These are phyloP conservation scores for Ambastaia sidthimunki DNA, from an alignment of 2,797 vertebrate genomes.

Conservation along the genomic window DNA sequence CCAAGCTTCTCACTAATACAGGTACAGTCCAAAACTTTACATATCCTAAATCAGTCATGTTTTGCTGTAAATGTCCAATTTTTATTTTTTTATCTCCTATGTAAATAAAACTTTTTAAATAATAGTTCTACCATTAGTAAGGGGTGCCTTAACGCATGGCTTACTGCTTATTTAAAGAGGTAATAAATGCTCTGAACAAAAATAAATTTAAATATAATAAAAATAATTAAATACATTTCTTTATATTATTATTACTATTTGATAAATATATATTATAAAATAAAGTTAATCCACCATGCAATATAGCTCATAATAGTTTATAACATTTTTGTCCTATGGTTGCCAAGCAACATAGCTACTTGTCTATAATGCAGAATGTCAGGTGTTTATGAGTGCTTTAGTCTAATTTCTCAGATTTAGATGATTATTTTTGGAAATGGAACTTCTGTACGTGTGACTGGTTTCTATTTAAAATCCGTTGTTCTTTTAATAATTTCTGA, in stretches of 20 bases:
- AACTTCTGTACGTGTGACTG: slow-evolving; percentile 1
- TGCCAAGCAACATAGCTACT: not conserved
- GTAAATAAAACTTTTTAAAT: too few species aligned
- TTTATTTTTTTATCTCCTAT: too few species aligned
- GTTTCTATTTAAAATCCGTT: slow-evolving; percentile 38
- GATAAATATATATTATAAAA: too few species aligned
- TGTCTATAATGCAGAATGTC: not conserved
- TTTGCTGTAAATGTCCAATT: not conserved
- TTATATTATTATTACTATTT: too few species aligned
- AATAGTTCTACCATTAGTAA: too few species aligned
- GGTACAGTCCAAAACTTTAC: slow-evolving; percentile 73
- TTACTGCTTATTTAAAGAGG: not conserved
- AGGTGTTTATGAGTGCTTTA: not conserved
- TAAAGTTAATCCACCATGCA: too few species aligned
- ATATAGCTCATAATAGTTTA: too few species aligned
- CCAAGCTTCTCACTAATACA: slow-evolving; percentile 93
- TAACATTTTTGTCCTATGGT: not conserved
- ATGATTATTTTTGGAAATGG: not conserved
- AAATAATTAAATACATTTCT: too few species aligned
- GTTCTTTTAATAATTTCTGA: slow-evolving; percentile 29
- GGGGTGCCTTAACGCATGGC: too few species aligned
- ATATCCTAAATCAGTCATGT: not conserved
- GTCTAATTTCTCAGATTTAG: not conserved
- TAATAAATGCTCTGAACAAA: not conserved
- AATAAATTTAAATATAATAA: too few species aligned